These are phyloP conservation scores for Malurus splendens DNA, from an alignment of 2,797 vertebrate genomes.

Conservation along the genomic window DNA sequence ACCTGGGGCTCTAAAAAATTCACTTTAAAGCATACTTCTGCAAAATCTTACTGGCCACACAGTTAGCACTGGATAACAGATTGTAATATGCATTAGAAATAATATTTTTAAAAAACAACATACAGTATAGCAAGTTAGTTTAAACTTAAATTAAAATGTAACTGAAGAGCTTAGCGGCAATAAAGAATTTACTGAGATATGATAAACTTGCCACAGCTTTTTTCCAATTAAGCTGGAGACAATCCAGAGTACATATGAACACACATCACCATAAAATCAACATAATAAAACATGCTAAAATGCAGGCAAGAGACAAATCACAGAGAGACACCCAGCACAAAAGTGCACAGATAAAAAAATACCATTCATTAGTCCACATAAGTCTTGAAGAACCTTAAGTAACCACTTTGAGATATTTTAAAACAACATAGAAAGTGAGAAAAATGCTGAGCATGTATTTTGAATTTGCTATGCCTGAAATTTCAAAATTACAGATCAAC, in stretches of 20 bases:
- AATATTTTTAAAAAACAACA: neutral
- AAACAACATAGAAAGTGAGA: neutral
- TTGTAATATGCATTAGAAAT: neutral
- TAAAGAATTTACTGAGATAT: constrained; percentile 29
- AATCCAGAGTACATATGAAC: neutral
- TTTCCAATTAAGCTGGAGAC: neutral
- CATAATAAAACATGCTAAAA: neutral
- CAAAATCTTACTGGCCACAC: constrained; percentile 3
- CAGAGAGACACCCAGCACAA: neutral
- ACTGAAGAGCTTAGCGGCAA: constrained; percentile 8
- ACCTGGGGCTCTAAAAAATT: constrained; percentile 70
- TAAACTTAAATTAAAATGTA: neutral
- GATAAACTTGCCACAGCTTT: constrained; percentile 16
- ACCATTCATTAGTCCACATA: neutral
- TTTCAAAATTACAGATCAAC: neutral
- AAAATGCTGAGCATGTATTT: neutral
- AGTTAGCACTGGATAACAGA: neutral
- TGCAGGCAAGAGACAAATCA: neutral
- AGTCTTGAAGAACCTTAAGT: neutral
- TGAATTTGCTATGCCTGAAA: neutral
- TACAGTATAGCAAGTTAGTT: neutral
- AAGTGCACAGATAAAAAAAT: neutral
- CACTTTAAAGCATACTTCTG: constrained; percentile 56
- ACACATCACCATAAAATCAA: neutral
- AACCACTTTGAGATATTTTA: neutral